Base-by-base conservation (phyloP, 2,888 invertebrate species). In the Pemphredon lugubris region DNA sequence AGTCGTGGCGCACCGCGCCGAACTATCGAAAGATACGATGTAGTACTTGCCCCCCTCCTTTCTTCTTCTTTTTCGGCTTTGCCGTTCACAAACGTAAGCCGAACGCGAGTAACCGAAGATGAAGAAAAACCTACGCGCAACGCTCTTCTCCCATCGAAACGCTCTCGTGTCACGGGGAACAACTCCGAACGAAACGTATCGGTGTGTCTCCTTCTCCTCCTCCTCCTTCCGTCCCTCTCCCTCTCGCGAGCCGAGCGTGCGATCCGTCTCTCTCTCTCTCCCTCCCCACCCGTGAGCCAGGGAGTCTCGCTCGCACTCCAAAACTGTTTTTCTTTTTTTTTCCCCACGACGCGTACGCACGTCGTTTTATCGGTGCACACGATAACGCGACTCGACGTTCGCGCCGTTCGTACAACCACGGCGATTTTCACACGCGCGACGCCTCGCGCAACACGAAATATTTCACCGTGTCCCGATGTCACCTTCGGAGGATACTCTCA, bases 401-500 rank as follows among this genome's bases (percentile, higher is more conserved):
- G 3, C 42, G 9, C 11, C 18, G 26, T 20, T 32, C 9, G 3
- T 39, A n/a, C 40, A 5, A 42, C 20, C 32, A 32, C 20, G 48
- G 47, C 34, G 32, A 45, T 20, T 64, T 58, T 61, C 48, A 79
- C 67, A 26, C 67, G 77, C 72, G 74, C 74, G 69, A 70, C 57
- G 58, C 32, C 37, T 50, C 72, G 72, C 57, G 73, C 71, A 75
- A 63, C 70, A 60, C 42, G 57, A 37, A 71, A 79, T 77, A 75
- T 72, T 58, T 73, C 77, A 70, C 78, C 74, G 79, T 81, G 80
- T 81, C 79, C 73, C 80, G 80, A 79, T 84, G 82, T 83, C 83
- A 81, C 74, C 74, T 66, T 68, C 67, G 58, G 70, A 77, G 73
- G 42, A n/a, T 83, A 87, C 85, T 87, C 85, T 87, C 86, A 84